phyloP scores from a whole-genome alignment of 2,888 invertebrate genomes.

The Eupithecia pulchellata region DNA sequence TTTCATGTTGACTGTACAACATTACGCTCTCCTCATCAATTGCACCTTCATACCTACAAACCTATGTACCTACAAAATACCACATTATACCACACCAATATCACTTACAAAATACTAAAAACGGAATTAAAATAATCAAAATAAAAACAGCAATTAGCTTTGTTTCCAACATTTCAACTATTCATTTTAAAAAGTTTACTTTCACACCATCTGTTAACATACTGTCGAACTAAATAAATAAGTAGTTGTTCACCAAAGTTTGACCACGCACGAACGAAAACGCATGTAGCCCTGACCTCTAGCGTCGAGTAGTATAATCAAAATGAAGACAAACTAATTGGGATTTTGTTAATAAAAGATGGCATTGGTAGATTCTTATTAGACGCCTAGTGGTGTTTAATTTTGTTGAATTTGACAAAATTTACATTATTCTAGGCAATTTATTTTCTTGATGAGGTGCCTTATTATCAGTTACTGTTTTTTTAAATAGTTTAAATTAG shows the following conservation, averaged over 20 bases:
- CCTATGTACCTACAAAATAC: too few species aligned
- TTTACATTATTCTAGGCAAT: too few species aligned
- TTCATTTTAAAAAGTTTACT: background rate
- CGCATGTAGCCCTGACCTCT: constrained; percentile 68
- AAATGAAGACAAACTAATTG: constrained; percentile 49
- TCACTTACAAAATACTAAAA: background rate
- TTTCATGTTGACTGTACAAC: background rate
- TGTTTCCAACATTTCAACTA: background rate
- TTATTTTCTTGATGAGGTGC: background rate
- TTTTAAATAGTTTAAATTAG: too few species aligned
- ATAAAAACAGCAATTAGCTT: background rate
- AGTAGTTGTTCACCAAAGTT: constrained; percentile 57
- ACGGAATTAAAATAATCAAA: background rate
- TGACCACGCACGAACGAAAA: too few species aligned
- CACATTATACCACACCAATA: background rate
- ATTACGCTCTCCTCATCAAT: background rate
- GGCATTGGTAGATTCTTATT: constrained; percentile 53
- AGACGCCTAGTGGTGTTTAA: background rate
- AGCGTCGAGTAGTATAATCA: constrained; percentile 67
- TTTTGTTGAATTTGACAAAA: background rate
- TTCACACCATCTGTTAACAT: constrained; percentile 69
- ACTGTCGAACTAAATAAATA: constrained; percentile 64
- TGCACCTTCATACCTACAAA: too few species aligned
- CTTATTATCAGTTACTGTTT: too few species aligned
- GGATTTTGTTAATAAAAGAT: constrained; percentile 66